phyloP scores from a whole-genome alignment of 2,888 invertebrate genomes.

The Nomada ruficornis region DNA sequence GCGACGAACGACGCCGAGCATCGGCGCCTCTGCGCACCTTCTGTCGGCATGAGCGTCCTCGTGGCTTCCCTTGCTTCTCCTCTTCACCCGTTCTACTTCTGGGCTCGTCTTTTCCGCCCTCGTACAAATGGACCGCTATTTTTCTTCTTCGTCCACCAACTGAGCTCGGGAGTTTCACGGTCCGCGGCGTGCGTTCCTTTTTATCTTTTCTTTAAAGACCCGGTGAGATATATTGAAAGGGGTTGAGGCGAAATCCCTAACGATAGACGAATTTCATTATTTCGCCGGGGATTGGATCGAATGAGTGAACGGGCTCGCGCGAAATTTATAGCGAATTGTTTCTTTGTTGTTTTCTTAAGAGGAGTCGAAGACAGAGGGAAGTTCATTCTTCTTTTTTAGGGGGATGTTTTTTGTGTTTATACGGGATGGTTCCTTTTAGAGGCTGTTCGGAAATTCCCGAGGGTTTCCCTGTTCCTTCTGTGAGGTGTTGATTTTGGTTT shows the following conservation, averaged over 20 bases:
- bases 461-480: no score
- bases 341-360: background rate
- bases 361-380: background rate
- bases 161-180: background rate
- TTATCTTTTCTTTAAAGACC: background rate
- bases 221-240: background rate
- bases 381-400: background rate
- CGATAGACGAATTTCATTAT: no score
- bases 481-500: no score
- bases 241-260: no score
- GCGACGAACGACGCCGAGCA: slow-evolving; percentile 46
- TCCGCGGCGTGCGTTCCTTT: background rate
- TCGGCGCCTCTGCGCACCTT: slow-evolving; percentile 57
- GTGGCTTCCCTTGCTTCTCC: slow-evolving; percentile 11
- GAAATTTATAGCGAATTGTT: background rate
- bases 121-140: background rate
- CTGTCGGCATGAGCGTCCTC: slow-evolving; percentile 16
- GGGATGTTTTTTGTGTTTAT: background rate
- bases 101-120: background rate
- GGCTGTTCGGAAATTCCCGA: background rate
- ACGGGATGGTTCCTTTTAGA: background rate
- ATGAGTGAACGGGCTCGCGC: background rate
- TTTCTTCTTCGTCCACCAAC: background rate
- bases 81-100: background rate
- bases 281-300: background rate